Evolutionary conservation across 2,888 invertebrate species (phyloP).

Genomic region (Nemapogon koenigi): DNA sequence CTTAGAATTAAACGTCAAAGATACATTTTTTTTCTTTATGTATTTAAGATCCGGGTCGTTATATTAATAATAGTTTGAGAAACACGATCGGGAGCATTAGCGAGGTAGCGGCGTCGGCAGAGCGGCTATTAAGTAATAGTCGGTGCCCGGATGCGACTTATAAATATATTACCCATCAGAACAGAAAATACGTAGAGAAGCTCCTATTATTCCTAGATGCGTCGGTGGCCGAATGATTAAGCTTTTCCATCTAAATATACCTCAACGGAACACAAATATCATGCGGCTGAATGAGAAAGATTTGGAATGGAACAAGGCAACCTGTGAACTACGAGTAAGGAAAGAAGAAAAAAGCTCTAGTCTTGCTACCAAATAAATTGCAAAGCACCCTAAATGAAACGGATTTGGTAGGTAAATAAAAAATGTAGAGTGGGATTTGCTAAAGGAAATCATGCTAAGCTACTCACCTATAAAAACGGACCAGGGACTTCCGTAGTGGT

Average conservation of each 20-base stretch:
- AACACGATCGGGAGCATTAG: slow-evolving; percentile 25
- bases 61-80: slow-evolving; percentile 31
- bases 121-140: slow-evolving; percentile 58
- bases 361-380: not conserved
- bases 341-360: not conserved
- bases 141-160: slow-evolving; percentile 49
- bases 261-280: slow-evolving; percentile 14
- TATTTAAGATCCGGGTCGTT: no score
- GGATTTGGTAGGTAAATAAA: no score
- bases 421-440: no score
- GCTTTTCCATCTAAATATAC: slow-evolving; percentile 54
- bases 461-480: no score
- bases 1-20: no score
- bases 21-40: no score
- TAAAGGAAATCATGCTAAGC: no score
- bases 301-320: not conserved
- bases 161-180: slow-evolving; percentile 37
- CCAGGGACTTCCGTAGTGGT: no score
- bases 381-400: not conserved
- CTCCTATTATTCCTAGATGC: no score
- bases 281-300: not conserved
- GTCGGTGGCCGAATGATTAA: no score
- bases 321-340: not conserved
- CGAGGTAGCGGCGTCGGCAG: slow-evolving; percentile 21
- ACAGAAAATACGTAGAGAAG: no score